Base-by-base conservation (phyloP, 2,113 vertebrate genomes). In the Oxygymnocypris stewartii region DNA sequence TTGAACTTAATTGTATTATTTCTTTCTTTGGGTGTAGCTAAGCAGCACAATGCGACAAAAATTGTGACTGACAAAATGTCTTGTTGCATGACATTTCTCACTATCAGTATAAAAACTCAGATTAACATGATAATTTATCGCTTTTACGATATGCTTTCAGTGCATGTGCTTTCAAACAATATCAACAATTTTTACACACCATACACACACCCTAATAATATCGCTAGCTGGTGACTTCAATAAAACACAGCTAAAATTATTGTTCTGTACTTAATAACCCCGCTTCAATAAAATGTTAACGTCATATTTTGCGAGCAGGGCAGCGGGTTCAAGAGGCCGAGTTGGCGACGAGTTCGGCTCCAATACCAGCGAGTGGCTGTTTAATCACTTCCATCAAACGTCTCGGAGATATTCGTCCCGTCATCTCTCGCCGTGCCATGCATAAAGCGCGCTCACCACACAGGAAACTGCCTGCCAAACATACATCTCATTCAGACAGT, bases 401-500 rank as follows among this genome's bases (percentile, higher is more conserved):
- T 28, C 14, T 84, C 6, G 12, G 71, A 65, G 47, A 57, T 51
- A 73, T 42, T 73, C 2, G 37, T 42, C 18, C 37, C 25, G 59
- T 87, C 71, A 20, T 87, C 73, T 84, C 42, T 79, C 57, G 18
- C 44, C 11, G 37, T 31, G 31, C 73, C 31, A 8, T 49, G 69
- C 40, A 4, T 49, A 57, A 74, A 77, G 31, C 73, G 31, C 4
- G 31, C 63, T 20, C 69, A 12, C 69, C 69, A n/a, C 69, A 78
- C 86, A 57, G 69, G 44, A 79, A 83, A 82, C 85, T 65, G 69
- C 40, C 42, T 10, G 31, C 42, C 12, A 59, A 67, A 86, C 74
- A 75, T 78, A 61, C 65, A 40, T 87, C 74, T 65, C 65, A 71
- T 71, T 84, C 31, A 37, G 23, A 82, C 69, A 63, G 51, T 82